Base-by-base conservation (phyloP, 92 coral and sea anemone species). In the Bergia sp. region DNA sequence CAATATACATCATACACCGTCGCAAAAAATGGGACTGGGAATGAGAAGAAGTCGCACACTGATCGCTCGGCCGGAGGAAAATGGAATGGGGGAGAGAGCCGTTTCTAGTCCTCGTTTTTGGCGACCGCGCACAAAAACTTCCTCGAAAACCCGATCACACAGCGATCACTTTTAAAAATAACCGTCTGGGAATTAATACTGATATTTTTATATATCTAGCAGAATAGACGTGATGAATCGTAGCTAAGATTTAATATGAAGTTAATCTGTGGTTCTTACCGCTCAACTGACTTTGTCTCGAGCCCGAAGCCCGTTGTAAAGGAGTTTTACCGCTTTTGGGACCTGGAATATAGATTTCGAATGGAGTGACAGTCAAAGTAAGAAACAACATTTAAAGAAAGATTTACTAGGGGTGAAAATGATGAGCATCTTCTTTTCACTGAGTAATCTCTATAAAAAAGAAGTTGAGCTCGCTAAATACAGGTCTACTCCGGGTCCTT, bases 221-320 rank as follows among this genome's bases (percentile, higher is more conserved):
- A 37, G 77, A 29, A 42, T 7, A 18, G 15, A 73, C 42, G 77
- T 5, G 15, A n/a, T 37, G 40, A 36, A 73, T n/a, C 38, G 3
- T 29, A 73, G 37, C 38, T 29, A 73, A 29, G 77, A 37, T 11
- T 73, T 73, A n/a, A 37, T 7, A 11, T 29, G 36, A 41, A 8
- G n/a, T 40, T 47, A 18, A 58, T 39, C 3, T 1, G n/a, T 29
- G 37, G 57, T n/a, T 67, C 88, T 64, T 74, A 92, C 94, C 94
- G 38, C 92, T 92, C 2, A 92, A 92, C 81, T 92, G 94, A 18
- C 86, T 89, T 45, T 86, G 94, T 29, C 94, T 82, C 55, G 90
- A 76, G 10, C 92, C 88, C 7, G 83, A 55, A 10, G 81, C 2
- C 39, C 93, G 49, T 23, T 87, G 90, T 11, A 91, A 39, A 2